Evolutionary conservation across 2,888 invertebrate genomes (phyloP).

Genomic region (Electrophaes corylata): DNA sequence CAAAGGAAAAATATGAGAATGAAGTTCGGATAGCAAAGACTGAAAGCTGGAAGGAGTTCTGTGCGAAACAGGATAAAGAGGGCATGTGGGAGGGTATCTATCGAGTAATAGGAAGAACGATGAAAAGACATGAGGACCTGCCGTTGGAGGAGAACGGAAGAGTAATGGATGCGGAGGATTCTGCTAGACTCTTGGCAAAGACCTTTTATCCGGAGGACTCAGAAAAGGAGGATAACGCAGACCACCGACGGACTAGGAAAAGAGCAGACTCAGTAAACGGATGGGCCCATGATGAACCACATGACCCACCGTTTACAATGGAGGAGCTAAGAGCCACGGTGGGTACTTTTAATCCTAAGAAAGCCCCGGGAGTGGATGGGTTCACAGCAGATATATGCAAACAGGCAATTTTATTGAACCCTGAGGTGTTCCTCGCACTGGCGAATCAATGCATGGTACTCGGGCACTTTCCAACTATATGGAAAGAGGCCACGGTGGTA

Average conservation of each 20-base stretch:
- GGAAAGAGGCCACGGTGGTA: background rate
- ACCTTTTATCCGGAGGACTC: too few relatives aligned
- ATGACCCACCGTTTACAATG: constrained; percentile 21
- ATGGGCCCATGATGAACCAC: background rate
- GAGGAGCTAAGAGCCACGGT: constrained; percentile 17
- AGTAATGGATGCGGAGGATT: too few relatives aligned
- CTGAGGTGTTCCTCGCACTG: background rate
- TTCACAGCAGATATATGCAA: constrained; percentile 4
- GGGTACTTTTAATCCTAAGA: constrained; percentile 30
- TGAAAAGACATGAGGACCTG: too few relatives aligned
- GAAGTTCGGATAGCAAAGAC: too few relatives aligned
- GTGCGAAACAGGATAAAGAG: too few relatives aligned
- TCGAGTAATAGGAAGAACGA: too few relatives aligned
- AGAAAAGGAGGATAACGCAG: constrained; percentile 17
- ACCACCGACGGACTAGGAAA: constrained; percentile 12
- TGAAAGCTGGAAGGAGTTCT: too few relatives aligned
- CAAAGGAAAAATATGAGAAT: too few relatives aligned
- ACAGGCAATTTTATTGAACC: background rate
- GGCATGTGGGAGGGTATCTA: too few relatives aligned
- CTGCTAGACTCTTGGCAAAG: too few relatives aligned
- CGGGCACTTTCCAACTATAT: background rate
- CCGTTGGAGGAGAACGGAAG: too few relatives aligned
- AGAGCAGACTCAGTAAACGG: constrained; percentile 13
- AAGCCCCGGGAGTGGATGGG: constrained; percentile 30
- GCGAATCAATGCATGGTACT: background rate